Evolutionary conservation across 2,888 invertebrate species (phyloP).

Genomic region (Lysandra coridon): DNA sequence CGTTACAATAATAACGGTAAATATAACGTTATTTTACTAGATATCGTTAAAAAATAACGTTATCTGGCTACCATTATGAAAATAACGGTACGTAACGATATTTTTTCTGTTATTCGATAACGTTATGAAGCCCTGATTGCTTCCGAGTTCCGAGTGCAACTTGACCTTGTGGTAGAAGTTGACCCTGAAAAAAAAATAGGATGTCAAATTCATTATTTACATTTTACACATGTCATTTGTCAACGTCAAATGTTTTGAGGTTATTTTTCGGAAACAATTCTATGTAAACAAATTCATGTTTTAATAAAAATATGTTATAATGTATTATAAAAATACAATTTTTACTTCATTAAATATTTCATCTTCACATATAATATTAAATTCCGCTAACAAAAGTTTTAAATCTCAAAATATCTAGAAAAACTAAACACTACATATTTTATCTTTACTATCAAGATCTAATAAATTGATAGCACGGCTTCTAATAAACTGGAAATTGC

Average conservation of each 20-base stretch:
- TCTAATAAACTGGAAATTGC: constrained; percentile 1
- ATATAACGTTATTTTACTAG: too few relatives aligned
- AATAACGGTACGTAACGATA: too few relatives aligned
- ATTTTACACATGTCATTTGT: not conserved
- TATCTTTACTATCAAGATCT: not conserved
- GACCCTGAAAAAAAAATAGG: not conserved
- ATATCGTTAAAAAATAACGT: too few relatives aligned
- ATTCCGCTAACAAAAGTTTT: not conserved
- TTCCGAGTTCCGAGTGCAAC: not conserved
- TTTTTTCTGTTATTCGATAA: too few relatives aligned
- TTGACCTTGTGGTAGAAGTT: not conserved
- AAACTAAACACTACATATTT: not conserved
- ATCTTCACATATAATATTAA: not conserved
- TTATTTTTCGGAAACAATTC: not conserved
- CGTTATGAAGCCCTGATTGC: too few relatives aligned
- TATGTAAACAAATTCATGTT: not conserved
- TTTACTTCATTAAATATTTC: not conserved
- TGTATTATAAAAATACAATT: not conserved
- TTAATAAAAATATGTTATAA: not conserved
- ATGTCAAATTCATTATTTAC: not conserved
- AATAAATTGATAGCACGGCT: constrained; percentile 5
- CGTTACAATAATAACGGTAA: too few relatives aligned
- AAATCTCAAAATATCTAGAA: not conserved
- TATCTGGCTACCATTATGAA: too few relatives aligned
- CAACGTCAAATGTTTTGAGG: not conserved